These are phyloP conservation scores for Pristionchus entomophagus DNA, from an alignment of 2,888 invertebrate species.

Conservation along the genomic window DNA sequence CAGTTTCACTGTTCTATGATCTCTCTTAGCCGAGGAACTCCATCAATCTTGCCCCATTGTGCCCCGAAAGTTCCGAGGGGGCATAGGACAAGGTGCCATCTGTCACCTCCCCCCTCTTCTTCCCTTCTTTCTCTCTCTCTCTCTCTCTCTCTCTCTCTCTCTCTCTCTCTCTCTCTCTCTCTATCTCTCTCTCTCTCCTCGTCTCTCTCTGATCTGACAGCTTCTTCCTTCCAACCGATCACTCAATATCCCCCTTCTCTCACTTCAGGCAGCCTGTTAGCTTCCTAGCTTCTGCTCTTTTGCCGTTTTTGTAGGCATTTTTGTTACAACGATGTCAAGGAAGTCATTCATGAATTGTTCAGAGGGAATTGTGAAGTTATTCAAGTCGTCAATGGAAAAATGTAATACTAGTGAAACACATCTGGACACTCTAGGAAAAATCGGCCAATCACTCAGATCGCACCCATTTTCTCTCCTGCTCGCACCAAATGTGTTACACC, in stretches of 20 bases:
- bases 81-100: slow-evolving; percentile 31
- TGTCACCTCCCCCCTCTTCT: neutral
- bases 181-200: too few relatives aligned
- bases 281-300: neutral
- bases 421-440: too few relatives aligned
- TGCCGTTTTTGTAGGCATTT: neutral
- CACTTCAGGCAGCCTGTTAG: neutral
- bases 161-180: too few relatives aligned
- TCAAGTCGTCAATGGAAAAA: neutral
- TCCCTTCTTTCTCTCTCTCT: neutral
- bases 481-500: too few relatives aligned
- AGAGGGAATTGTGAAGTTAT: too few relatives aligned
- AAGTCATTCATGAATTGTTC: neutral
- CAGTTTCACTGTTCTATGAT: neutral
- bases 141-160: too few relatives aligned
- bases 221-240: neutral
- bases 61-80: slow-evolving; percentile 13
- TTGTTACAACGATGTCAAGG: neutral
- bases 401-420: neutral
- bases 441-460: too few relatives aligned
- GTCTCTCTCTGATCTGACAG: neutral
- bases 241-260: neutral
- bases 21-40: neutral
- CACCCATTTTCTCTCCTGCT: too few relatives aligned
- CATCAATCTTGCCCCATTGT: slow-evolving; percentile 18